Conservation (phyloP, 2,888 invertebrate genomes). For the Nasonia oneida region DNA sequence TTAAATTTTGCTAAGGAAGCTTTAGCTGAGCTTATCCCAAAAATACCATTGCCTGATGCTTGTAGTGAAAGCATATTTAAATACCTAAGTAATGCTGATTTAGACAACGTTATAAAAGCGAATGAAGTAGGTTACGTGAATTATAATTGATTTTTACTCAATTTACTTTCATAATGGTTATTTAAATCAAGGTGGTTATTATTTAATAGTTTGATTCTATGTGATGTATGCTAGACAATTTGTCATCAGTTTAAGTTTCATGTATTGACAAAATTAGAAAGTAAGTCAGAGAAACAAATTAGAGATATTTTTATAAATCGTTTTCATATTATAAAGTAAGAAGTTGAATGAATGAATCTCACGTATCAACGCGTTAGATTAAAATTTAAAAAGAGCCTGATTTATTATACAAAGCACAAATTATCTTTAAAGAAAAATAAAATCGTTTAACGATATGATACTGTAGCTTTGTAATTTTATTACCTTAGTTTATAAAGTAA, state of each 20-base stretch:
- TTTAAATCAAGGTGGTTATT: neutral
- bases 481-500: too few species aligned
- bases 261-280: too few species aligned
- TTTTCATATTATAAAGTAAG: neutral
- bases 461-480: neutral
- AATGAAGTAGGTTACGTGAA: neutral
- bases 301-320: too few species aligned
- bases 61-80: neutral
- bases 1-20: neutral
- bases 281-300: too few species aligned
- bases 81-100: neutral
- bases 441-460: neutral
- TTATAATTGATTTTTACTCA: too few species aligned
- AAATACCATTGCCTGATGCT: neutral
- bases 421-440: too few species aligned
- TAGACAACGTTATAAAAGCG: neutral
- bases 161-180: neutral
- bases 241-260: too few species aligned
- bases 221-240: too few species aligned
- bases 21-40: neutral
- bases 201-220: neutral
- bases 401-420: neutral
- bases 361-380: neutral
- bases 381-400: neutral
- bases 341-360: neutral